Conservation (phyloP, 2,888 invertebrate genomes). For the Drosophila rubida region DNA sequence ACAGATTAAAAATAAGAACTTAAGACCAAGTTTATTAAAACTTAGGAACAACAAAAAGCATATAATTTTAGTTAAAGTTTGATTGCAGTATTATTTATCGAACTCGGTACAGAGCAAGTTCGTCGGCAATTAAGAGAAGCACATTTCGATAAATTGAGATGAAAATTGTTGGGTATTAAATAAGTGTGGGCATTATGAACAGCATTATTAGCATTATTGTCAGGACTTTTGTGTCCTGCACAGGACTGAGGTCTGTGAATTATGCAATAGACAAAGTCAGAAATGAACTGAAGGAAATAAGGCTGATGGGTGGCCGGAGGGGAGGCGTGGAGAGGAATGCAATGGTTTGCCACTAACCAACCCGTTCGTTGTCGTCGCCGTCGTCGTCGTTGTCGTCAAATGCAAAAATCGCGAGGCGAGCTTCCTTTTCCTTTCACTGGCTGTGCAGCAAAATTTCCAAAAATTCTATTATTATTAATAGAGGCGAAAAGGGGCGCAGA, state of each 20-base stretch:
- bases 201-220: conserved; percentile 74
- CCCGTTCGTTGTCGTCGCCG: conserved; percentile 55
- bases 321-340: conserved; percentile 18
- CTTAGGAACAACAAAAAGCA: too few relatives aligned
- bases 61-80: too few relatives aligned
- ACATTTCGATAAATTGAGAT: conserved; percentile 3
- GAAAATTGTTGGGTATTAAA: conserved; percentile 39
- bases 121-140: conserved; percentile 23
- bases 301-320: not conserved
- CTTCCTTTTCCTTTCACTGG: conserved; percentile 71
- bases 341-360: conserved; percentile 49
- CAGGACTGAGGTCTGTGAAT: conserved; percentile 35
- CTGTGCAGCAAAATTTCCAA: conserved; percentile 69
- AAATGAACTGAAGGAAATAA: conserved; percentile 10
- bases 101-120: conserved; percentile 20
- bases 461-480: conserved; percentile 79
- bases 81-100: not conserved
- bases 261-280: conserved; percentile 40
- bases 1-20: too few relatives aligned
- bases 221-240: conserved; percentile 27
- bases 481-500: conserved; percentile 36
- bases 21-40: too few relatives aligned
- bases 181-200: conserved; percentile 51
- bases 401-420: conserved; percentile 73
- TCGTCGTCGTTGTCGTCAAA: conserved; percentile 56